These are phyloP conservation scores for Alces alces DNA, from an alignment of 2,113 vertebrate genomes.

Conservation along the genomic window DNA sequence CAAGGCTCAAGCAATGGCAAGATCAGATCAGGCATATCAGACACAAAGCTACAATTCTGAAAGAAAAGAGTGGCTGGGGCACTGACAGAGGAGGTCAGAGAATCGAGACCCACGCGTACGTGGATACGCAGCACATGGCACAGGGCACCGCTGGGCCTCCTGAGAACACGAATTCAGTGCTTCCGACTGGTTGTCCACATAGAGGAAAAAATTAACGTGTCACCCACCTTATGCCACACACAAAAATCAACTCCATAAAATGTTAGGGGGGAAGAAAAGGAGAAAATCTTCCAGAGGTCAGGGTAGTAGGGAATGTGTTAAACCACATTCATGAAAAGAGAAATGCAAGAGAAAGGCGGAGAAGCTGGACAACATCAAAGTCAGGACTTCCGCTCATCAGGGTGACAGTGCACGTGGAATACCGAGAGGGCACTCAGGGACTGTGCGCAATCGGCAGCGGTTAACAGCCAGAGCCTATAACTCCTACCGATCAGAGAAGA, in stretches of 20 bases:
- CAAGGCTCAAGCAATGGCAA: neutral
- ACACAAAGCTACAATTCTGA: neutral
- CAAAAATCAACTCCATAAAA: neutral
- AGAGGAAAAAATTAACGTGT: no score
- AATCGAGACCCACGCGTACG: accelerated
- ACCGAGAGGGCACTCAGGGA: accelerated
- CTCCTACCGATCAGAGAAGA: neutral
- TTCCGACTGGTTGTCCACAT: neutral
- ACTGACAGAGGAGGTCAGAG: neutral
- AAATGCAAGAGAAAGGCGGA: neutral
- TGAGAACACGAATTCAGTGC: accelerated
- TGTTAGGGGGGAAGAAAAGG: neutral
- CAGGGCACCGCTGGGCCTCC: no score
- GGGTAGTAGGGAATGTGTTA: neutral
- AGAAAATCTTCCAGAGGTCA: neutral
- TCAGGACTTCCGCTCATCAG: neutral
- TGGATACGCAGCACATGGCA: accelerated
- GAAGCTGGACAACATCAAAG: no score
- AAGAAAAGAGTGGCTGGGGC: accelerated
- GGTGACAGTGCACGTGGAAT: neutral
- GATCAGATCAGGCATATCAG: no score
- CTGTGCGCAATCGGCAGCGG: accelerated
- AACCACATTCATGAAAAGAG: no score
- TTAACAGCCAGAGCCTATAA: accelerated
- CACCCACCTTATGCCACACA: neutral